A percentile compares a stretch with the other conserved stretches of the same genome.
Conservation (phyloP, 1,140 invertebrate genomes). For the Eueides isabella region DNA sequence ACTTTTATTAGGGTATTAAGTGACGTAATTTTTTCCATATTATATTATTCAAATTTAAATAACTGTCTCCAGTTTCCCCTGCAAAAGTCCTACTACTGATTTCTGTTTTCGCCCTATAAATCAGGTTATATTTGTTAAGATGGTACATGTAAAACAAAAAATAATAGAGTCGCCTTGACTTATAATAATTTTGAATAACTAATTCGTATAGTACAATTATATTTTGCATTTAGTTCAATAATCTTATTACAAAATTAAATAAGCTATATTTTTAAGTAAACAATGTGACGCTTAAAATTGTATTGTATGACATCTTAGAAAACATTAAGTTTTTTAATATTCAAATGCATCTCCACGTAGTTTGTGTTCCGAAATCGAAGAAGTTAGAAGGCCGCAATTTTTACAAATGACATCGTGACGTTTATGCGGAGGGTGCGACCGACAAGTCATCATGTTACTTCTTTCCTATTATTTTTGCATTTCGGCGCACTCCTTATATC, state of each 20-base stretch:
- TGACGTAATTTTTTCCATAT: slow-evolving; percentile 84
- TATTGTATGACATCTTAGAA: too few relatives aligned
- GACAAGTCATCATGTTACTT: slow-evolving; percentile 80
- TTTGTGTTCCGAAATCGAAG: slow-evolving; percentile 66
- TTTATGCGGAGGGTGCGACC: slow-evolving; percentile 71
- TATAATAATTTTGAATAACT: background rate
- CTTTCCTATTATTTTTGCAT: slow-evolving; percentile 73
- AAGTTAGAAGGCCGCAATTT: slow-evolving; percentile 78
- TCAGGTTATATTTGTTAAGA: slow-evolving; percentile 74
- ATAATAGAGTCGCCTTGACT: slow-evolving; percentile 36
- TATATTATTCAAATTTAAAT: slow-evolving; percentile 84
- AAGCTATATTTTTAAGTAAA: too few relatives aligned
- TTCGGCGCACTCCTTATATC: slow-evolving; percentile 48
- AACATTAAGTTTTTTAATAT: too few relatives aligned
- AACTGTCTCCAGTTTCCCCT: slow-evolving; percentile 81
- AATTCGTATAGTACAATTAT: background rate
- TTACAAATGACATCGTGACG: slow-evolving; percentile 81
- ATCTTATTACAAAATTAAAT: background rate
- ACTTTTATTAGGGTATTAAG: slow-evolving; percentile 84
- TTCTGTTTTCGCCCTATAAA: slow-evolving; percentile 75
- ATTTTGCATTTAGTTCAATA: background rate
- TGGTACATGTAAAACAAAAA: slow-evolving; percentile 42
- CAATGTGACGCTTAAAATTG: too few relatives aligned
- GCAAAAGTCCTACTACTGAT: slow-evolving; percentile 71
- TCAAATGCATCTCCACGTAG: slow-evolving; percentile 55